Conservation (phyloP, 2,113 vertebrate species). For the Nesoenas mayeri region DNA sequence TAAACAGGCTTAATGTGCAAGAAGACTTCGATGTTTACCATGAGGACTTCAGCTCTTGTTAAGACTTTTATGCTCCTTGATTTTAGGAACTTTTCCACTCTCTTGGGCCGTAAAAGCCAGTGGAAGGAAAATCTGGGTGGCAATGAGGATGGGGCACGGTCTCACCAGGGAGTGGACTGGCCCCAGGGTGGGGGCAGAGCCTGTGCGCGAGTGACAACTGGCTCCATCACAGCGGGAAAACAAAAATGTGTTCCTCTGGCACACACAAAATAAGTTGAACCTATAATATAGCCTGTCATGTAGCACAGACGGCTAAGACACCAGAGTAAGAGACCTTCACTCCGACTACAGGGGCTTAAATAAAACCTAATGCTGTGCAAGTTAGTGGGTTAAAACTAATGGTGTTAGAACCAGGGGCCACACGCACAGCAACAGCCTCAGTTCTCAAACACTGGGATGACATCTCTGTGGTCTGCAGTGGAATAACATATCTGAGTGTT, state of each 20-base stretch:
- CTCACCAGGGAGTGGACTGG: fast-evolving
- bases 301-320: not conserved
- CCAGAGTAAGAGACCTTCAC: not conserved
- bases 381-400: not conserved
- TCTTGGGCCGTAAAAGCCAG: not conserved
- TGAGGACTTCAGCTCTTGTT: not conserved
- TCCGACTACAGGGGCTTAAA: not conserved
- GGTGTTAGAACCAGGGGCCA: not conserved
- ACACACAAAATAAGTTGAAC: not conserved
- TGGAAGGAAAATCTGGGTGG: not conserved
- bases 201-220: not conserved
- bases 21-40: not conserved
- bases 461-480: not conserved
- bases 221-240: not conserved
- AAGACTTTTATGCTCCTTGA: not conserved
- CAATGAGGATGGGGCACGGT: fast-evolving
- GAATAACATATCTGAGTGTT: not conserved
- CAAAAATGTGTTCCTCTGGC: not conserved
- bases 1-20: not conserved
- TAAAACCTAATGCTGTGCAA: not conserved
- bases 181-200: not conserved
- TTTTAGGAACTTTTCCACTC: not conserved
- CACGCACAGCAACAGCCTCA: fast-evolving
- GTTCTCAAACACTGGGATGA: not conserved
- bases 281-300: not conserved